These are phyloP conservation scores for Momotus momota DNA, from an alignment of 2,797 vertebrate species.

Conservation along the genomic window DNA sequence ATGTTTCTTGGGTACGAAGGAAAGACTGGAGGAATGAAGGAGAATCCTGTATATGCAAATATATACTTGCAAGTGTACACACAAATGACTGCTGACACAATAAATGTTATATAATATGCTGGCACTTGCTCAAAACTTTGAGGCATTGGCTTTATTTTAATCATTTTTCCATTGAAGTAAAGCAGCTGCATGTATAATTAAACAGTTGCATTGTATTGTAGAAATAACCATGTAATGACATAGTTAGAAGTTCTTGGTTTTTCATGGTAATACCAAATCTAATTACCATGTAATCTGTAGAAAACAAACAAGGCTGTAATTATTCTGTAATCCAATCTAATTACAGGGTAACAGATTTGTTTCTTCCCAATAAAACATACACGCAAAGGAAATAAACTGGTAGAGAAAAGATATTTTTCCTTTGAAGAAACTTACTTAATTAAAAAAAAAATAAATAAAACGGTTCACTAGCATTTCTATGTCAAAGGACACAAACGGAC, in stretches of 20 bases:
- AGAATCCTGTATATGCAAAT: conserved; percentile 19
- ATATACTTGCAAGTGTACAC: background rate
- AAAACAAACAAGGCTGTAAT: conserved; percentile 83
- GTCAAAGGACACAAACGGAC: background rate
- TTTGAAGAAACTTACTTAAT: conserved; percentile 10
- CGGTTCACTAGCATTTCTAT: background rate
- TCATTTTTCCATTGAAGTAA: conserved; percentile 79
- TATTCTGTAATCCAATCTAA: conserved; percentile 84
- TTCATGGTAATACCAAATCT: conserved; percentile 82
- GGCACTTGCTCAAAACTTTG: conserved; percentile 76
- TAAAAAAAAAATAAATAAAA: background rate
- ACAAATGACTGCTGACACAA: background rate
- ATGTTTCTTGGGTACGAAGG: background rate
- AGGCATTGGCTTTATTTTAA: conserved; percentile 81
- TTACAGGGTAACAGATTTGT: conserved; percentile 76
- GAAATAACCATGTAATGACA: conserved; percentile 85
- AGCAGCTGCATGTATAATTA: conserved; percentile 83
- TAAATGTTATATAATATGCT: conserved; percentile 71
- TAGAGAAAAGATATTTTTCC: conserved; percentile 15
- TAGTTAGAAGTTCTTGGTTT: conserved; percentile 82
- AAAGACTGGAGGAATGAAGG: background rate
- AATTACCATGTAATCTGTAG: conserved; percentile 84
- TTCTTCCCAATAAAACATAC: conserved; percentile 76
- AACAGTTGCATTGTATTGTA: conserved; percentile 79
- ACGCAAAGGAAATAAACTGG: conserved; percentile 56